Conservation (phyloP, 2,888 invertebrate genomes). For the Alloplasta piceator region DNA sequence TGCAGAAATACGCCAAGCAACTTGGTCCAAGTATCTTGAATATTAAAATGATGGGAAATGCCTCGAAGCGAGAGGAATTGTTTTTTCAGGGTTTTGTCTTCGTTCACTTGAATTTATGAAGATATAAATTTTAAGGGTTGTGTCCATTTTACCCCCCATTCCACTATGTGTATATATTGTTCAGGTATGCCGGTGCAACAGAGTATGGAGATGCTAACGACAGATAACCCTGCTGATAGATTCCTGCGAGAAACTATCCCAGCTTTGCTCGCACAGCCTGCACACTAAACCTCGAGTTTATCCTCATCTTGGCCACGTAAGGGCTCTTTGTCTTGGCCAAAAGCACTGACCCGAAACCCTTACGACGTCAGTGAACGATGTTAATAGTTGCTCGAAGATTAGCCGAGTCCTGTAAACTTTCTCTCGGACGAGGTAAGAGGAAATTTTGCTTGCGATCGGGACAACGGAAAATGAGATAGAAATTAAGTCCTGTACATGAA, state of each 20-base stretch:
- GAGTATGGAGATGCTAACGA: slow-evolving; percentile 49
- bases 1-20: too few species aligned
- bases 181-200: slow-evolving; percentile 30
- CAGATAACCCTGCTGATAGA: slow-evolving; percentile 61
- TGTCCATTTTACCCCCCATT: too few species aligned
- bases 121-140: too few species aligned
- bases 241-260: slow-evolving; percentile 51
- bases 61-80: too few species aligned
- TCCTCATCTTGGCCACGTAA: too few species aligned
- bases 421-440: not conserved
- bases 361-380: too few species aligned
- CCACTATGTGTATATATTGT: not conserved
- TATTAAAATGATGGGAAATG: too few species aligned
- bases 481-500: not conserved
- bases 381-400: slow-evolving; percentile 41
- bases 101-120: too few species aligned
- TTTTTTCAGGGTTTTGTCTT: too few species aligned
- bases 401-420: slow-evolving; percentile 16
- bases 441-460: not conserved
- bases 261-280: slow-evolving; percentile 12
- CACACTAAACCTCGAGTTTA: not conserved
- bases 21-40: too few species aligned
- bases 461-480: not conserved
- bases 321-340: too few species aligned
- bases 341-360: too few species aligned